Conservation (phyloP, 2,888 invertebrate genomes). For the Stratiomys singularior region DNA sequence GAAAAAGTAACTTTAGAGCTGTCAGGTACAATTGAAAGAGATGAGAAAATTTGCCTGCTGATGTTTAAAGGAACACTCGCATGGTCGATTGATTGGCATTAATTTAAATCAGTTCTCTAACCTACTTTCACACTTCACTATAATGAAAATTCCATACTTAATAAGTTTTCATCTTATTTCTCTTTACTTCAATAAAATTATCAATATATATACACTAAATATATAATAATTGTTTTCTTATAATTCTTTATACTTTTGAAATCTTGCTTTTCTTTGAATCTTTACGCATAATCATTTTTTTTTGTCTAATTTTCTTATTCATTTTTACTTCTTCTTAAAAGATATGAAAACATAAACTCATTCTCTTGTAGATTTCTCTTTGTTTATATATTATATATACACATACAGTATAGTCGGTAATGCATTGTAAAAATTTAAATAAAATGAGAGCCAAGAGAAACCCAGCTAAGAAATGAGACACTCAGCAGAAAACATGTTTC, state of each 20-base stretch:
- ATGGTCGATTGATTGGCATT: too few species aligned
- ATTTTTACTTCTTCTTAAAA: conserved; percentile 15
- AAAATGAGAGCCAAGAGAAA: background rate
- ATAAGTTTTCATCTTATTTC: conserved; percentile 30
- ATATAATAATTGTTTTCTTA: conserved; percentile 36
- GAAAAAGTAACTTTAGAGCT: too few species aligned
- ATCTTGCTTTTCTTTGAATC: background rate
- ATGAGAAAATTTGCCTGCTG: too few species aligned
- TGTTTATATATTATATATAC: conserved; percentile 2
- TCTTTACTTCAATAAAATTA: conserved; percentile 32
- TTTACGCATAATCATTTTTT: background rate
- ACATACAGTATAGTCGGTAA: background rate
- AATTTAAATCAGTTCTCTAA: too few species aligned
- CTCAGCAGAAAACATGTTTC: background rate
- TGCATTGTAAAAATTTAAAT: background rate
- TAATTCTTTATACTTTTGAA: conserved; percentile 9
- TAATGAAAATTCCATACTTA: background rate
- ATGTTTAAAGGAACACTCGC: too few species aligned
- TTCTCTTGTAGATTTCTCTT: background rate
- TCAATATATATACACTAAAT: conserved; percentile 35
- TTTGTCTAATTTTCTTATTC: conserved; percentile 2
- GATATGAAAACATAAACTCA: conserved; percentile 19
- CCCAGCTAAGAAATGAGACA: background rate
- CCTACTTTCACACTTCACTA: too few species aligned
- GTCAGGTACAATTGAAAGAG: too few species aligned